A percentile compares a stretch with the other conserved stretches of the same genome.
Conservation (phyloP, 2,113 vertebrate genomes). For the Hylia prasina region DNA sequence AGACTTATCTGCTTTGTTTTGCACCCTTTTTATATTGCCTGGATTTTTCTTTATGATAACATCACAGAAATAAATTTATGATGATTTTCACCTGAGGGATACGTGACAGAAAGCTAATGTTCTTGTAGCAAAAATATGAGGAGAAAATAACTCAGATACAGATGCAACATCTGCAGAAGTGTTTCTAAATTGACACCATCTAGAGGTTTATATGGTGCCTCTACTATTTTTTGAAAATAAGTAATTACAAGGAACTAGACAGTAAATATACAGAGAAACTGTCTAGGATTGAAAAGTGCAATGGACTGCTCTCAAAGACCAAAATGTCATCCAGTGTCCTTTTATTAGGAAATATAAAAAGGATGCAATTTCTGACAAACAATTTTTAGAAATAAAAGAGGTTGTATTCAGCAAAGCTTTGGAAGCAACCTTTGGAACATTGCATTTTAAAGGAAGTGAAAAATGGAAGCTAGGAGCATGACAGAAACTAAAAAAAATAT, state of each 20-base stretch:
- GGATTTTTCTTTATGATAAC: neutral
- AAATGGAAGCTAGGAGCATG: neutral
- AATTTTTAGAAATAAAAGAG: neutral
- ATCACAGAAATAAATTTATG: neutral
- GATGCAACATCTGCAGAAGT: neutral
- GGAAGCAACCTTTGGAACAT: neutral
- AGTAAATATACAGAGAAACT: neutral
- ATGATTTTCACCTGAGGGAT: neutral
- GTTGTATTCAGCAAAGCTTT: neutral
- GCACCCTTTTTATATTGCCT: neutral
- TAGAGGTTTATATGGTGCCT: neutral
- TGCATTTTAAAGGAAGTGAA: neutral
- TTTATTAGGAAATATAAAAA: neutral
- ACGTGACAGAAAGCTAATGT: neutral
- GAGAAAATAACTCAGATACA: neutral
- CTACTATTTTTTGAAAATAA: neutral
- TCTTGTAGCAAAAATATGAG: neutral
- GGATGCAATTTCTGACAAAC: rapidly evolving
- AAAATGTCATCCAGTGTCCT: neutral
- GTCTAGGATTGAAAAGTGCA: neutral
- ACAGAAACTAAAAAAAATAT: neutral
- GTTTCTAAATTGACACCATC: neutral
- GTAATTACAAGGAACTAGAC: neutral
- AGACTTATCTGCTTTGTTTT: neutral
- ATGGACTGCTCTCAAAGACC: neutral